Percentiles rank a stretch among this genome's conserved stretches.
Conservation (phyloP, 2,113 vertebrate species). For the Ochotona princeps region DNA sequence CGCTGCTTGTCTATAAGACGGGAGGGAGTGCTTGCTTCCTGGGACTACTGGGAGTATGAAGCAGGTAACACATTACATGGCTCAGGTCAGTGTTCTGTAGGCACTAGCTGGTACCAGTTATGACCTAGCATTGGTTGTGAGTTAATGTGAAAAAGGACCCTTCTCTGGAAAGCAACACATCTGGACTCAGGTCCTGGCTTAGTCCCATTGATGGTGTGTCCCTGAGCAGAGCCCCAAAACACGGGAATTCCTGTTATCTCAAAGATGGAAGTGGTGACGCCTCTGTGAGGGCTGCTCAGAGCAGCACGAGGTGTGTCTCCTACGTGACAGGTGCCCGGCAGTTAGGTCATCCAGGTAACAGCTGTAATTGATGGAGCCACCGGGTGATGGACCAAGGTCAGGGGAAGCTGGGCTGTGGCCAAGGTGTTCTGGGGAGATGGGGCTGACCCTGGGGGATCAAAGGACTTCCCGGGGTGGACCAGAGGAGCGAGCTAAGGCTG, state of each 20-base stretch:
- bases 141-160: background rate
- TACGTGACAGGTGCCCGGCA: background rate
- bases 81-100: rapidly evolving
- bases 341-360: background rate
- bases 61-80: background rate
- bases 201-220: rapidly evolving
- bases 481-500: background rate
- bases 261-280: rapidly evolving
- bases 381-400: rapidly evolving
- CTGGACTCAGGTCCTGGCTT: background rate
- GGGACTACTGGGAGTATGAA: background rate
- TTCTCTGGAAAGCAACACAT: background rate
- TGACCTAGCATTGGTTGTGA: background rate
- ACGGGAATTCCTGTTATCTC: background rate
- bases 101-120: background rate
- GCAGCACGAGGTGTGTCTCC: rapidly evolving
- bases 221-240: background rate
- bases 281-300: background rate
- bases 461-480: background rate
- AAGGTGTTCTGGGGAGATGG: background rate
- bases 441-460: background rate
- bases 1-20: background rate
- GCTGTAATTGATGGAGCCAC: rapidly evolving
- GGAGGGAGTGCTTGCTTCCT: rapidly evolving
- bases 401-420: rapidly evolving